phyloP scores from a whole-genome alignment of 2,113 vertebrate genomes.

The Jaculus jaculus region DNA sequence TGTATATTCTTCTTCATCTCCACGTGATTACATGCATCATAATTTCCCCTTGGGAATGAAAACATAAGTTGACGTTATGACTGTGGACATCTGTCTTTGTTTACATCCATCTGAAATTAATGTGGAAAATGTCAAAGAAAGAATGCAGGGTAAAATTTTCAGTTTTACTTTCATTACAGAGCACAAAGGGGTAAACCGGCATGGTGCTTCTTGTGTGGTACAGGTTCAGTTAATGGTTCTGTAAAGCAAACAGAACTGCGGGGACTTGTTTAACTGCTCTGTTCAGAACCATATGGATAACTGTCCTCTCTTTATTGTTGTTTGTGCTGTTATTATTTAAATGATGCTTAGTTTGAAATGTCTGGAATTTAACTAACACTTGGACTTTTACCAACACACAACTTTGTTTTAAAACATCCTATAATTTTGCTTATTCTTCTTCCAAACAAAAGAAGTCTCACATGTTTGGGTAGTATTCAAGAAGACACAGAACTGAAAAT shows the following conservation, averaged over 20 bases:
- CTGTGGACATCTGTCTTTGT: slow-evolving; percentile 75
- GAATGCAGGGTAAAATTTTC: slow-evolving; percentile 62
- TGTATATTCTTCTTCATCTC: slow-evolving; percentile 30
- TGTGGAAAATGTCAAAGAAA: slow-evolving; percentile 70
- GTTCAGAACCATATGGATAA: slow-evolving; percentile 68
- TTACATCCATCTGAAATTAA: slow-evolving; percentile 70
- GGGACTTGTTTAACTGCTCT: slow-evolving; percentile 60
- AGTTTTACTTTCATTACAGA: slow-evolving; percentile 66
- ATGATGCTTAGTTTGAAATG: slow-evolving; percentile 69
- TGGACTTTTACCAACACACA: slow-evolving; percentile 58
- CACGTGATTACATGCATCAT: background rate
- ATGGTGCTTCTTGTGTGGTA: slow-evolving; percentile 73
- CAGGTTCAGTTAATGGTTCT: slow-evolving; percentile 46
- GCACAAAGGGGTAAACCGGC: slow-evolving; percentile 45
- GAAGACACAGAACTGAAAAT: background rate
- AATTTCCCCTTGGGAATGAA: slow-evolving; percentile 51
- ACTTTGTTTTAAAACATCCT: slow-evolving; percentile 50
- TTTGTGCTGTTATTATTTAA: slow-evolving; percentile 70
- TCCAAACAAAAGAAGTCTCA: slow-evolving; percentile 62
- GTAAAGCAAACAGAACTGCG: slow-evolving; percentile 69
- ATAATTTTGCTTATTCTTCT: slow-evolving; percentile 52
- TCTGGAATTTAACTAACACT: slow-evolving; percentile 61
- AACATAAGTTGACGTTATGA: slow-evolving; percentile 66
- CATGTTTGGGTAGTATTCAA: background rate
- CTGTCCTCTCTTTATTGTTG: slow-evolving; percentile 57